phyloP scores from a whole-genome alignment of 2,113 vertebrate genomes.

The Archilochus colubris region DNA sequence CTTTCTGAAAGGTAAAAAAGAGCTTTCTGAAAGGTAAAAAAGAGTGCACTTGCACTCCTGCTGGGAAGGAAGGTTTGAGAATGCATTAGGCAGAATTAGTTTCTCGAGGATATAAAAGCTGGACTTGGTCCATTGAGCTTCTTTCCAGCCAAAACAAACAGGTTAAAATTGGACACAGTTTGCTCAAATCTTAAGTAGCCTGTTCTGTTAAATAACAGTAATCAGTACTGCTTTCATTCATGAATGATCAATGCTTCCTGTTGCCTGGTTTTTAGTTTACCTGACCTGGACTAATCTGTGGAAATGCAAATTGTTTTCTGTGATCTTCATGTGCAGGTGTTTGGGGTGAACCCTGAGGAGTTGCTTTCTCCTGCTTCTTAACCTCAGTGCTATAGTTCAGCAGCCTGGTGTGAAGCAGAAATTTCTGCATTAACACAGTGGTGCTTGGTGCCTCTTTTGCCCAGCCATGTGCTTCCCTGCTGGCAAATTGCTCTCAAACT shows the following conservation, averaged over 20 bases:
- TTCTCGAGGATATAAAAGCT: not conserved
- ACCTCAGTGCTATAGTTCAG: not conserved
- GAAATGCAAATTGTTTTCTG: not conserved
- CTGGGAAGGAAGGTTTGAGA: not conserved
- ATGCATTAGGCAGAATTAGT: not conserved
- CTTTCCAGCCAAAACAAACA: not conserved
- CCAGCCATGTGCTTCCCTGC: not conserved
- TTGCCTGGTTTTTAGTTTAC: not conserved
- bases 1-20: constrained; percentile 91
- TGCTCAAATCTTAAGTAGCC: not conserved
- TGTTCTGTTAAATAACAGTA: not conserved
- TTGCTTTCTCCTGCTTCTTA: not conserved
- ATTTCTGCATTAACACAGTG: fast-evolving
- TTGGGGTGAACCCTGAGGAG: not conserved
- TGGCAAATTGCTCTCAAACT: not conserved
- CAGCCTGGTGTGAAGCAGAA: not conserved
- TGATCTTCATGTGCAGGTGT: not conserved
- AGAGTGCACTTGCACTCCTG: not conserved
- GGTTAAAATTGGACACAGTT: not conserved
- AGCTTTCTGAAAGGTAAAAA: constrained; percentile 94
- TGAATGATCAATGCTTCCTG: not conserved
- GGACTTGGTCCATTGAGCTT: not conserved
- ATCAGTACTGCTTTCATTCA: not conserved
- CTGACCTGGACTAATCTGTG: not conserved
- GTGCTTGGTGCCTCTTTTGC: not conserved